Base-by-base conservation (phyloP, 35 echinoderm and acorn worm species). In the Amphiura filiformis region DNA sequence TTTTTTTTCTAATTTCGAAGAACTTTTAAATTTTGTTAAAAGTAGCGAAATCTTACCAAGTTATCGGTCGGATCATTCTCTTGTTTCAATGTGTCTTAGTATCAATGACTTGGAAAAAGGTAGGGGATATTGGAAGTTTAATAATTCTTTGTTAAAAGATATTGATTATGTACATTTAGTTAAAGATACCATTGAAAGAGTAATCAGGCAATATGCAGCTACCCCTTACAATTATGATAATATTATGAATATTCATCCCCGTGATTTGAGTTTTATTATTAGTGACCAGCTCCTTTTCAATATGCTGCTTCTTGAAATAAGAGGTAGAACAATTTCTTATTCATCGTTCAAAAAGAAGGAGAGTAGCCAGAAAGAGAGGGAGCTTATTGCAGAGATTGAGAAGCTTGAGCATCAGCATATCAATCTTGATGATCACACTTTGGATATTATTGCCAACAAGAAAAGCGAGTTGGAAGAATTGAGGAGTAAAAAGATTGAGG, bases 41-140 rank as follows among this genome's bases (percentile, higher is more conserved):
- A 81, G 35, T 35, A 34, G 30, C n/a, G 78, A 80, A 31, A 88
- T 81, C 61, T 31, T 80, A 0, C 47, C 77, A 36, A 26, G 77
- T 56, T 88, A 81, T 38, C 2, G 78, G 26, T 36, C 77, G 3
- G 77, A 61, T 52, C 39, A 80, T n/a, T 84, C 82, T 33, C 7
- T 80, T 33, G 32, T 80, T 18, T 15, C 28, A 20, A 79, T 57
- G 0, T 38, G 31, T 36, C 26, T 39, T 40, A 64, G 38, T 70
- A 79, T 81, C n/a, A 81, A 28, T 81, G 18, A 79, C 17, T 37
- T 36, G 5, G 39, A 78, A 32, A 18, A 76, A 79, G 86, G 86
- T 52, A 35, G 23, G 26, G 56, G 39, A 26, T 87, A 87, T 36
- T 87, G 86, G 38, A 87, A 87, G 49, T 79, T 87, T 12, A 87